phyloP scores from a whole-genome alignment of 1,140 invertebrate species.

The Aphaenogaster ashmeadi region DNA sequence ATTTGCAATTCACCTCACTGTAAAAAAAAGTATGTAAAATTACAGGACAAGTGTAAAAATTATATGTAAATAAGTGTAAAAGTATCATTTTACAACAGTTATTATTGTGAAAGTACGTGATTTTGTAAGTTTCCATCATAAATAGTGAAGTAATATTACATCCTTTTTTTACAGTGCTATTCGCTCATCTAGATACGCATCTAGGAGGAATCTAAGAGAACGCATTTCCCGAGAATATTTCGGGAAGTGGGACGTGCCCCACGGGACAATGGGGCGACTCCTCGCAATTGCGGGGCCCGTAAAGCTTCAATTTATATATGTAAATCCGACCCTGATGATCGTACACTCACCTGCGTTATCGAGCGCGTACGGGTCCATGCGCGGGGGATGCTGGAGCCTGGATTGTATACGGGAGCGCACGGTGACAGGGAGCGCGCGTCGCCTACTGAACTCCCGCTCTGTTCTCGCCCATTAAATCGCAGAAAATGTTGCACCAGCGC shows the following conservation, averaged over 20 bases:
- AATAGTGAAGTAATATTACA: too few relatives aligned
- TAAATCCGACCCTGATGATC: conserved; percentile 41
- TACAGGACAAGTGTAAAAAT: too few relatives aligned
- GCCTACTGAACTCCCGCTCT: conserved; percentile 74
- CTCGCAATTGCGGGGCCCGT: neutral
- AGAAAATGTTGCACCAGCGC: conserved; percentile 75
- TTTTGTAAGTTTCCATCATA: too few relatives aligned
- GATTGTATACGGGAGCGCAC: conserved; percentile 42
- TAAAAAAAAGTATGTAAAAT: too few relatives aligned
- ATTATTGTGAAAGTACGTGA: too few relatives aligned
- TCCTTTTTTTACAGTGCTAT: neutral
- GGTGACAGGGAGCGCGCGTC: conserved; percentile 73
- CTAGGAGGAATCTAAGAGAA: neutral
- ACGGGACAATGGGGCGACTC: neutral
- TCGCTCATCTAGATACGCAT: neutral
- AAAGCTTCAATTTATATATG: neutral
- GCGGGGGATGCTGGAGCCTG: conserved; percentile 1
- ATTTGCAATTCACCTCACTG: too few relatives aligned
- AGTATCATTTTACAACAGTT: too few relatives aligned
- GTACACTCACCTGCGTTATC: conserved; percentile 59
- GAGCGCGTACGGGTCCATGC: conserved; percentile 23
- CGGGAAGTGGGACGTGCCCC: neutral
- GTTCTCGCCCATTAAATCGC: conserved; percentile 71
- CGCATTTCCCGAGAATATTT: neutral
- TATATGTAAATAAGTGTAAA: too few relatives aligned